These are phyloP conservation scores for Ceyx melanurus DNA, from an alignment of 2,113 vertebrate species.

Conservation along the genomic window DNA sequence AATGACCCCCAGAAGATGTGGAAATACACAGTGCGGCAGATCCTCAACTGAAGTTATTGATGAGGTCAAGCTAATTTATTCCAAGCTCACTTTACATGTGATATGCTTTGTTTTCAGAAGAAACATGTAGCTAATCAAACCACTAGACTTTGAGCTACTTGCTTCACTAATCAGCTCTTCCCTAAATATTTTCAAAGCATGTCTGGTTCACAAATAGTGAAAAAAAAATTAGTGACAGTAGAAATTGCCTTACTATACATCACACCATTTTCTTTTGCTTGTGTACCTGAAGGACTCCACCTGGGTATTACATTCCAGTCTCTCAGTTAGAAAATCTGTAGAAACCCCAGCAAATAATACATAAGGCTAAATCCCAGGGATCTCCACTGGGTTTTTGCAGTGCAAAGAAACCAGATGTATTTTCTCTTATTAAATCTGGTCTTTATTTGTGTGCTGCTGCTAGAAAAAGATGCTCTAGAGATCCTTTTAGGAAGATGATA, in stretches of 20 bases:
- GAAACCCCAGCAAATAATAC: neutral
- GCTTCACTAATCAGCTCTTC: neutral
- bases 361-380: neutral
- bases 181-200: neutral
- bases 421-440: neutral
- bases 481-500: neutral
- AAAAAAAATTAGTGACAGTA: neutral
- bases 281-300: neutral
- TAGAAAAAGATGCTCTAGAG: neutral
- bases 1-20: constrained; percentile 32
- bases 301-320: neutral
- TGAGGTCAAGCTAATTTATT: neutral
- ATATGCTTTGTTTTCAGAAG: constrained; percentile 1
- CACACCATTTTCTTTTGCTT: neutral
- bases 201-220: neutral
- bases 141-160: neutral
- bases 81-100: neutral
- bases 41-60: neutral
- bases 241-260: neutral
- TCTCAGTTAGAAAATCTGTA: neutral
- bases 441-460: neutral
- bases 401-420: neutral
- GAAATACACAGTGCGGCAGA: neutral
- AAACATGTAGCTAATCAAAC: constrained; percentile 12
- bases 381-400: neutral